Evolutionary conservation across 2,797 vertebrate genomes (phyloP), one percentile per base, ranked within the genome.

Genomic region (Pipistrellus nathusii): DNA sequence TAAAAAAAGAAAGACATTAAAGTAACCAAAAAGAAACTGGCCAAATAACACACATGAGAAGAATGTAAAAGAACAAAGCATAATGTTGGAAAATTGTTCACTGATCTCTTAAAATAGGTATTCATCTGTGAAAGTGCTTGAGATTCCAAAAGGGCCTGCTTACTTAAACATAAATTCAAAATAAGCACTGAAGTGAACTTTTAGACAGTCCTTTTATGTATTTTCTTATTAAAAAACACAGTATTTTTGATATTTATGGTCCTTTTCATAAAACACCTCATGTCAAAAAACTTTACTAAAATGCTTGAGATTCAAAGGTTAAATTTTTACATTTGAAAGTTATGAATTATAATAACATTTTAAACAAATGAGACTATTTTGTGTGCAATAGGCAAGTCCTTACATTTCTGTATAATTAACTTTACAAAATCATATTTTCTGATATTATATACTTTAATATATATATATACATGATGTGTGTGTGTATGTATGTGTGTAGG

Each of bases 61-160:
- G n/a, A 90, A 89, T 89, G 68, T 96, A 62, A 94, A 94, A 92
- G 92, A 93, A 90, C 77, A 95, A 96, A 94, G 68, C 68, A 85
- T 51, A 91, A 91, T 76, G 21, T 73, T 95, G 81, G 57, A 96
- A 93, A 92, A 87, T 84, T 89, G 62, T 75, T 92, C 85, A 85
- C 75, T 94, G 91, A 94, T 84, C 25, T 81, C 93, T 92, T 95
- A 95, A 96, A 96, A 95, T 94, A 97, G 86, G 76, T 89, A 94
- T 68, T 92, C 77, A 77, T 35, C 32, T 93, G 81, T 82, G 72
- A 96, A 94, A 86, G 17, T 69, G 57, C 75, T 90, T n/a, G 48
- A 80, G 23, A 84, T 53, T 73, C 68, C 21, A 78, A 66, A 94
- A 83, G 30, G 30, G 46, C 21, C n/a, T 46, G 38, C 57, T 95